phyloP scores from a whole-genome alignment of 2,888 invertebrate species.

The Caenorhabditis sp. region DNA sequence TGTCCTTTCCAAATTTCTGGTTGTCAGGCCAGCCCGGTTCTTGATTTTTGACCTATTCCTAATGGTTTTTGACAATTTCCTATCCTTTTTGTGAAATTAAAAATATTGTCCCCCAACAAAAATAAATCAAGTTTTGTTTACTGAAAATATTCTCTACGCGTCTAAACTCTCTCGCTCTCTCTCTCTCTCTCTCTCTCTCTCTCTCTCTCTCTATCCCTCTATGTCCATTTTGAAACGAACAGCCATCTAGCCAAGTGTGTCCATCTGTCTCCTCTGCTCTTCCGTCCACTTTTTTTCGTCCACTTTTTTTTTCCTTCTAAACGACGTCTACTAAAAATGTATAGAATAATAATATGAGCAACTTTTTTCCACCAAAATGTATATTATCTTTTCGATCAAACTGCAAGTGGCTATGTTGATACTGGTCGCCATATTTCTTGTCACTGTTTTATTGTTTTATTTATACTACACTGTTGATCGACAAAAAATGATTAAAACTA shows the following conservation, averaged over 20 bases:
- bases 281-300: neutral
- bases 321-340: neutral
- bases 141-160: neutral
- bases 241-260: neutral
- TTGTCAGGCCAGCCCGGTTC: too few species aligned
- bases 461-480: neutral
- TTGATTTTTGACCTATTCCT: too few species aligned
- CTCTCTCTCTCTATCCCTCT: too few species aligned
- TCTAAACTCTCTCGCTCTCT: neutral
- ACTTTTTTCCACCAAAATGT: neutral
- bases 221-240: neutral
- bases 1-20: too few species aligned
- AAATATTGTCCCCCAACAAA: too few species aligned
- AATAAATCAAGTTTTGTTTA: neutral
- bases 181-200: neutral
- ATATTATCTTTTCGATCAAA: neutral
- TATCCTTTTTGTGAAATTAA: too few species aligned
- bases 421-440: neutral
- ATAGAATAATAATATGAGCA: conserved; percentile 1
- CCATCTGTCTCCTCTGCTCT: neutral
- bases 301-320: neutral
- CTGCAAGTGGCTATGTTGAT: neutral
- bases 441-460: neutral
- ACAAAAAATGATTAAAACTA: neutral
- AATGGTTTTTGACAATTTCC: too few species aligned